Percentiles rank a stretch among this genome's conserved stretches.
Evolutionary conservation across 2,797 vertebrate species (phyloP).

Genomic region (Poeciliopsis gracilis): DNA sequence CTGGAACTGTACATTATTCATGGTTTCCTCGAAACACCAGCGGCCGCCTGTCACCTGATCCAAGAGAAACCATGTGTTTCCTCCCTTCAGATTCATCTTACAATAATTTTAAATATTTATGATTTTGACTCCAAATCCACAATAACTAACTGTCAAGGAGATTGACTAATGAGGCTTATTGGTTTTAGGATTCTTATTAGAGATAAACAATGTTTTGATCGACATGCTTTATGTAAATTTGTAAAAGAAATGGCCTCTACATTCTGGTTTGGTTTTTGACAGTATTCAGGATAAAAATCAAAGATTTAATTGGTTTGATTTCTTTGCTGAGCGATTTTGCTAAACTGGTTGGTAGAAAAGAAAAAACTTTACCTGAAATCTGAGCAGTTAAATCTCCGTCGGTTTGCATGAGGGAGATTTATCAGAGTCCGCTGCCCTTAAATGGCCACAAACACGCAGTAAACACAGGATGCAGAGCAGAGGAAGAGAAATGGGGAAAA

Average conservation of each 20-base stretch:
- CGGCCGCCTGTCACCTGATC: slow-evolving; percentile 12
- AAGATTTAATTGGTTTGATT: no score
- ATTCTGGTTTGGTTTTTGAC: not conserved
- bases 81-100: not conserved
- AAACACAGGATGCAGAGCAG: slow-evolving; percentile 6
- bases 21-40: slow-evolving; percentile 34
- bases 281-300: not conserved
- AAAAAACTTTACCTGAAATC: slow-evolving; percentile 37
- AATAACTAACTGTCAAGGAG: not conserved
- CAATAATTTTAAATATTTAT: slow-evolving; percentile 5
- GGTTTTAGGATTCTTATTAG: no score
- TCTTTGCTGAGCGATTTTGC: not conserved
- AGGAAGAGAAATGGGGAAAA: not conserved
- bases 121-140: not conserved
- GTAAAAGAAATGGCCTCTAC: not conserved
- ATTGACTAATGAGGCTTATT: not conserved
- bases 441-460: slow-evolving; percentile 53
- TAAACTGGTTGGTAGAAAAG: not conserved
- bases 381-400: slow-evolving; percentile 16
- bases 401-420: slow-evolving; percentile 25
- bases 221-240: not conserved
- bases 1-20: slow-evolving; percentile 59
- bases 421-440: slow-evolving; percentile 56
- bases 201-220: not conserved
- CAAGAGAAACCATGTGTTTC: slow-evolving; percentile 31